Percentiles rank a stretch among this genome's conserved stretches.
Evolutionary conservation across 2,113 vertebrate genomes (phyloP).

Genomic region (Mormyrus iriodes): DNA sequence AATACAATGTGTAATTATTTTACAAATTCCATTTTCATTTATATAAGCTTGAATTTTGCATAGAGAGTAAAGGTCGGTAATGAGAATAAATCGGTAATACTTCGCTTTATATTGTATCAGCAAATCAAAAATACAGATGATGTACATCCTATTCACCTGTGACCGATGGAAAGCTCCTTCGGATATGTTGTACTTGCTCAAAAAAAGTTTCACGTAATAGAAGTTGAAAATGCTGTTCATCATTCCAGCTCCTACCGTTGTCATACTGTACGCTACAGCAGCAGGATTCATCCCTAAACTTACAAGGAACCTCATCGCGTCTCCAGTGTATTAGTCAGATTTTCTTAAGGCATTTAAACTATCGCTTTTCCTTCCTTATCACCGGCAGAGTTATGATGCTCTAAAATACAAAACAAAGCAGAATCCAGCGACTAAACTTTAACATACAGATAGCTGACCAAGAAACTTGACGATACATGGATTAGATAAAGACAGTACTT

Average conservation of each 20-base stretch:
- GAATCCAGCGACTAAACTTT: neutral
- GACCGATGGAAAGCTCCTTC: slow-evolving; percentile 75
- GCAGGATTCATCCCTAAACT: slow-evolving; percentile 54
- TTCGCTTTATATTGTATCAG: neutral
- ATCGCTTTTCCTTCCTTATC: neutral
- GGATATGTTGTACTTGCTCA: slow-evolving; percentile 76
- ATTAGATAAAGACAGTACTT: neutral
- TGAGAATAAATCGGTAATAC: neutral
- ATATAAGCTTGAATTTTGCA: neutral
- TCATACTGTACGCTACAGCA: slow-evolving; percentile 76
- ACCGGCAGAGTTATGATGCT: neutral
- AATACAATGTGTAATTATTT: neutral
- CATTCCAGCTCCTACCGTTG: slow-evolving; percentile 75
- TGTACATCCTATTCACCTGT: slow-evolving; percentile 59
- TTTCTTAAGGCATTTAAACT: neutral
- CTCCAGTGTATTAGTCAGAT: neutral
- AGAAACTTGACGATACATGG: neutral
- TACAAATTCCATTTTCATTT: neutral
- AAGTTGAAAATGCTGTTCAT: slow-evolving; percentile 87
- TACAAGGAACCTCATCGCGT: slow-evolving; percentile 43
- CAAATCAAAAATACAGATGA: neutral
- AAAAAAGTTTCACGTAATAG: slow-evolving; percentile 86
- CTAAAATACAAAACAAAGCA: neutral
- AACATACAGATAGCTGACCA: neutral
- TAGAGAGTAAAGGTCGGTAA: neutral